A percentile compares a stretch with the other conserved stretches of the same genome.
Conservation (phyloP, 2,888 invertebrate species). For the Leptogaster cylindrica region DNA sequence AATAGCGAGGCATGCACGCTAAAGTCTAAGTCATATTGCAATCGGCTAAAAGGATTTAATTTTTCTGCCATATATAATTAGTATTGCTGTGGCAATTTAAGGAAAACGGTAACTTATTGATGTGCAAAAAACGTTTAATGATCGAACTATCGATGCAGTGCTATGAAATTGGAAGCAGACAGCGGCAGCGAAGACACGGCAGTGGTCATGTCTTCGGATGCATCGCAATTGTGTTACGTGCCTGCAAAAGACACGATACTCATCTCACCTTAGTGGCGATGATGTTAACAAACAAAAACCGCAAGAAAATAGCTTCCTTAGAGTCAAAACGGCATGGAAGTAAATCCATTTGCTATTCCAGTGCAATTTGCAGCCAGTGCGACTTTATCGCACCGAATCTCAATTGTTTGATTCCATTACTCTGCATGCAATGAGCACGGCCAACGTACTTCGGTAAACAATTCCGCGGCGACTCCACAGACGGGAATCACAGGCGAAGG, state of each 20-base stretch:
- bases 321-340: not conserved
- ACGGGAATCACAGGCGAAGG: too few relatives aligned
- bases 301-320: not conserved
- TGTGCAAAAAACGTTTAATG: too few relatives aligned
- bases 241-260: not conserved
- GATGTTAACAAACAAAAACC: not conserved
- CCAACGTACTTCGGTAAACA: not conserved
- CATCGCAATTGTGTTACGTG: not conserved
- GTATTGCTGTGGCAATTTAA: too few relatives aligned
- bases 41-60: too few relatives aligned
- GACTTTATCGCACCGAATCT: not conserved
- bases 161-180: not conserved
- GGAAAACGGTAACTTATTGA: too few relatives aligned
- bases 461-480: not conserved
- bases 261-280: not conserved
- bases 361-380: not conserved
- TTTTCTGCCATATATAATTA: too few relatives aligned
- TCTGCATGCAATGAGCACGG: not conserved
- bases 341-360: not conserved
- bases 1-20: too few relatives aligned
- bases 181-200: not conserved
- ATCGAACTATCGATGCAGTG: too few relatives aligned
- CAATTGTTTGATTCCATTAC: constrained; percentile 1
- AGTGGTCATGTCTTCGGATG: not conserved
- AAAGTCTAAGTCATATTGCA: too few relatives aligned